phyloP scores from a whole-genome alignment of 2,113 vertebrate species.

The Aspidoscelis tigris region DNA sequence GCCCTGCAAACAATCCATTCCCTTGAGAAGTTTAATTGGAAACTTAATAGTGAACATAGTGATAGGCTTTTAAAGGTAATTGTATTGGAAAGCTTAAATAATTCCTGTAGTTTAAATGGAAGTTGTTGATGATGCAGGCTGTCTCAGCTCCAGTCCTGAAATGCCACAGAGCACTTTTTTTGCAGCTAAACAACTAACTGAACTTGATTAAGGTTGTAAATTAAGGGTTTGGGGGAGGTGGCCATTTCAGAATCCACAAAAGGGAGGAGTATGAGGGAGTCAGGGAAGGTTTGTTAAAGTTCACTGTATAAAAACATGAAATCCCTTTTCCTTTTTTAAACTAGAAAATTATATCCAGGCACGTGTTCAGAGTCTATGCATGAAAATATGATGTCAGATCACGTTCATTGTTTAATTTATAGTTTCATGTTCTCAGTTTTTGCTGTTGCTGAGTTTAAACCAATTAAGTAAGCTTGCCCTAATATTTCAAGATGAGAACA shows the following conservation, averaged over 20 bases:
- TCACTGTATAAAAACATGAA: not conserved
- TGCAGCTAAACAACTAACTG: slow-evolving; percentile 67
- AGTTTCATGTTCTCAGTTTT: slow-evolving; percentile 23
- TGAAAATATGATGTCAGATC: slow-evolving; percentile 14
- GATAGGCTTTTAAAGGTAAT: slow-evolving; percentile 72
- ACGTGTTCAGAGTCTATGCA: not conserved
- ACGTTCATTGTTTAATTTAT: not conserved
- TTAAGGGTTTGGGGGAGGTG: slow-evolving; percentile 39
- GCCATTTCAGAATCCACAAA: slow-evolving; percentile 40
- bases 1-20: slow-evolving; percentile 60
- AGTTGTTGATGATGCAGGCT: slow-evolving; percentile 69
- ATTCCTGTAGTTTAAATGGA: slow-evolving; percentile 66
- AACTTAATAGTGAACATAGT: slow-evolving; percentile 69
- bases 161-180: slow-evolving; percentile 66
- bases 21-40: slow-evolving; percentile 73
- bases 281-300: slow-evolving; percentile 9
- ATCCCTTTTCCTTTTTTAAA: slow-evolving; percentile 5
- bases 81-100: slow-evolving; percentile 72
- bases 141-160: slow-evolving; percentile 53
- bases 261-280: slow-evolving; percentile 17
- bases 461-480: slow-evolving; percentile 25
- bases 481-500: not conserved
- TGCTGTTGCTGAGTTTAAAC: fast-evolving
- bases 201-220: slow-evolving; percentile 57
- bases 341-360: not conserved